Conservation (phyloP, 2,888 invertebrate species). For the Trissolcus brochymenae region DNA sequence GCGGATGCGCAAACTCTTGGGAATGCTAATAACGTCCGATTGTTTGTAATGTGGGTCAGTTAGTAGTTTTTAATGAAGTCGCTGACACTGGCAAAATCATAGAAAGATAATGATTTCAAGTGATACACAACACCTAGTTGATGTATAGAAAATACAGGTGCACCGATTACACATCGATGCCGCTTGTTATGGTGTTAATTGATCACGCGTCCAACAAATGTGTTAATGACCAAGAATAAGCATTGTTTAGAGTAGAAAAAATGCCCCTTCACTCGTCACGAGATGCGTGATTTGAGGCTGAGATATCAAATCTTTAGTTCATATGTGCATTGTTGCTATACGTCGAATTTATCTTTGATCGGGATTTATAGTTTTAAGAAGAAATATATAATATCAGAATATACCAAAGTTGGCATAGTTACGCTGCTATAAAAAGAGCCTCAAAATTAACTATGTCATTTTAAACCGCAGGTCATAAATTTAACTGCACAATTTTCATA, state of each 20-base stretch:
- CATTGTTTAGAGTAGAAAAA: constrained; percentile 21
- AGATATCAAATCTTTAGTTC: constrained; percentile 15
- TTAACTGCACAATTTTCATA: too few species aligned
- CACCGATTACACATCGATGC: constrained; percentile 19
- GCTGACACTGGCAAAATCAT: constrained; percentile 22
- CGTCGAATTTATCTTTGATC: too few species aligned
- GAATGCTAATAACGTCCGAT: constrained; percentile 55
- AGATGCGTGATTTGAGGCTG: background rate
- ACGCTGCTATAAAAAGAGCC: too few species aligned
- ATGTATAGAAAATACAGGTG: background rate
- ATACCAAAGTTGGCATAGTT: too few species aligned
- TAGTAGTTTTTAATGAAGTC: constrained; percentile 29
- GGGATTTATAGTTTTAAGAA: too few species aligned
- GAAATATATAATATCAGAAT: too few species aligned
- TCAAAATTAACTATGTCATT: too few species aligned
- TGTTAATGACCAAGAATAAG: constrained; percentile 23
- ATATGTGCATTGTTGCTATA: background rate
- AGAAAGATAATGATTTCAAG: constrained; percentile 20
- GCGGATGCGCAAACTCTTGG: constrained; percentile 46
- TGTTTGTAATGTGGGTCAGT: constrained; percentile 52
- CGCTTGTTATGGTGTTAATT: constrained; percentile 31
- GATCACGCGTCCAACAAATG: constrained; percentile 19
- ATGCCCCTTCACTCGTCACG: background rate
- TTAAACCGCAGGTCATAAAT: too few species aligned
- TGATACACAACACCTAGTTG: background rate